Percentiles rank a stretch among this genome's conserved stretches.
Conservation (phyloP, 2,113 vertebrate genomes). For the Tragelaphus imberbis region DNA sequence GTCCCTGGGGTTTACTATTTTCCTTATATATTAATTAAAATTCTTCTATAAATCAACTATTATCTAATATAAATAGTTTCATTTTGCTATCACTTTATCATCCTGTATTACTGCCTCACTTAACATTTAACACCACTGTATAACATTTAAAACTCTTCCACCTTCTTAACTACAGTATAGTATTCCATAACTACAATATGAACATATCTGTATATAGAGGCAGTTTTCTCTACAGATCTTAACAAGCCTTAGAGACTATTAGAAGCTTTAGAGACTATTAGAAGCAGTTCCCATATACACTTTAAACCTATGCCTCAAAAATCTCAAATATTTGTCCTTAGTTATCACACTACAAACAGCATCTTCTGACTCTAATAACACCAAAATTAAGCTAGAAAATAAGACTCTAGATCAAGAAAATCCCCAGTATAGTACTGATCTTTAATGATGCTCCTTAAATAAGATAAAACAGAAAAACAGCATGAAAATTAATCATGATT, state of each 20-base stretch:
- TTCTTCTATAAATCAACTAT: not conserved
- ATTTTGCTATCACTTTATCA: not conserved
- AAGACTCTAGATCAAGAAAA: conserved; percentile 9
- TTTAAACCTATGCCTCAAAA: conserved; percentile 22
- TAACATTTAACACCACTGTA: not conserved
- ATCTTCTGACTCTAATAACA: not conserved
- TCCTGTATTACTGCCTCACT: not conserved
- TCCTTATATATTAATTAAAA: not conserved
- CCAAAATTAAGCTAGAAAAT: conserved; percentile 18
- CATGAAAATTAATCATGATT: not conserved
- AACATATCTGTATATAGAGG: not conserved
- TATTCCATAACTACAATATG: not conserved
- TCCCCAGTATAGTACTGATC: not conserved
- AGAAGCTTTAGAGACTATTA: not conserved
- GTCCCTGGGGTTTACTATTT: not conserved
- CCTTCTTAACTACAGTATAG: not conserved
- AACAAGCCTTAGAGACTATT: not conserved
- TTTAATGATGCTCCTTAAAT: not conserved
- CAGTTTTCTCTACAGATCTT: not conserved
- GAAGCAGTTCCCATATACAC: not conserved
- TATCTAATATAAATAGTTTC: not conserved
- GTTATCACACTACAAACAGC: not conserved
- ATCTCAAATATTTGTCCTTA: not conserved
- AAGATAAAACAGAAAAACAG: not conserved
- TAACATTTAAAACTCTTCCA: not conserved